Evolutionary conservation across 1,140 invertebrate species (phyloP).

Genomic region (Frieseomelitta varia): DNA sequence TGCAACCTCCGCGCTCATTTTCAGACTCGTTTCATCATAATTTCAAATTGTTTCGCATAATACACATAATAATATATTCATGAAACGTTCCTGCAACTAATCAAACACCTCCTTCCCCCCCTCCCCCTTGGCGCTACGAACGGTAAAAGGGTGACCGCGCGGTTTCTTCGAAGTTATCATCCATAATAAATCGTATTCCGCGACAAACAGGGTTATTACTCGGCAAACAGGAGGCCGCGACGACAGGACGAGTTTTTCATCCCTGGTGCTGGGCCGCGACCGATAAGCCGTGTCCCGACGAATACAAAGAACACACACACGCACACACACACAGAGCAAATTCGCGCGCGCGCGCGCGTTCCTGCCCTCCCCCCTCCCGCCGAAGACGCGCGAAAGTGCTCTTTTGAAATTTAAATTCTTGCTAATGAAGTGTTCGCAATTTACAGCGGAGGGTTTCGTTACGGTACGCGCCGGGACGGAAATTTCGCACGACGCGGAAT

Average conservation of each 20-base stretch:
- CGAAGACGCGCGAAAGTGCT: slow-evolving; percentile 37
- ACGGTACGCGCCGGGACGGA: slow-evolving; percentile 7
- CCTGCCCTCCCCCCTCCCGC: too few species aligned
- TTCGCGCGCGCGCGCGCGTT: too few species aligned
- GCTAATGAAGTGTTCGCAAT: slow-evolving; percentile 51
- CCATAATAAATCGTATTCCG: not conserved
- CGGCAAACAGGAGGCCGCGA: not conserved
- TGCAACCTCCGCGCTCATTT: too few species aligned
- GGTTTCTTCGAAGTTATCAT: not conserved
- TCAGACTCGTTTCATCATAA: too few species aligned
- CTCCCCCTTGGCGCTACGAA: too few species aligned
- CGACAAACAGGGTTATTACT: not conserved
- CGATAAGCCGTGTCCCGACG: slow-evolving; percentile 21
- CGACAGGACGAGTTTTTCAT: slow-evolving; percentile 4
- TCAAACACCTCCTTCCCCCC: too few species aligned
- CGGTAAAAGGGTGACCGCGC: not conserved
- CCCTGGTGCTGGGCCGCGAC: not conserved
- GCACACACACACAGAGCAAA: not conserved
- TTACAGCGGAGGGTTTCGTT: slow-evolving; percentile 34
- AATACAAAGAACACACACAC: slow-evolving; percentile 24
- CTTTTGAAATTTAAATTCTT: slow-evolving; percentile 56
- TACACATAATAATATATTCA: too few species aligned
- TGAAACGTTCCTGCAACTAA: too few species aligned
- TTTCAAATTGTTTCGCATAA: too few species aligned
- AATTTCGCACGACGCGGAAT: slow-evolving; percentile 33